Base-by-base conservation (phyloP, 2,113 vertebrate genomes). In the Vicugna pacos region DNA sequence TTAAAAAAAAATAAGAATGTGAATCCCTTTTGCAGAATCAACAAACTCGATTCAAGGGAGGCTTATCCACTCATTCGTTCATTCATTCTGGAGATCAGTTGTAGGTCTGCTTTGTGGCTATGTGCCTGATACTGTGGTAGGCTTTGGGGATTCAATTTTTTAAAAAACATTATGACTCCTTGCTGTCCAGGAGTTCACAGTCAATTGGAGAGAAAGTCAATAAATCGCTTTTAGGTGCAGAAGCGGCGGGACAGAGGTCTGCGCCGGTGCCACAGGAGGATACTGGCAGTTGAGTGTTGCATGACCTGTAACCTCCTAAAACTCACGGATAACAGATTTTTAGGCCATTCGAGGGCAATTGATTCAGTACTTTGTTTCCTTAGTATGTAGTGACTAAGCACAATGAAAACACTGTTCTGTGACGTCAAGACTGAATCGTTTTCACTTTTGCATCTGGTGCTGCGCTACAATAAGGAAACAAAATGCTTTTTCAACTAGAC, bases 371-470 rank as follows among this genome's bases (percentile, higher is more conserved):
- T 80, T 91, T 90, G 15, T 70, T 14, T 91, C 52, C 17, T 82
- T 91, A 79, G 30, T 65, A 13, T 38, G 46, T 69, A 82, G 28
- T 80, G 38, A 83, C 24, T 48, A 80, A 89, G 30, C 9, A 24
- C 26, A 70, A 42, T 56, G n/a, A 82, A 90, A 70, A 50, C 56
- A 38, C 15, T 79, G 3, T 84, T 60, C 65, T 70, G 22, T 46
- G 17, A 76, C 93, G 12, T 76, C 46, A 92, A 90, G 9, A 69
- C 48, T 79, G 19, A 86, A 28, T 32, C 84, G 22, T 75, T 83
- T 60, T 20, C 3, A 26, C 3, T 2, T 86, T 91, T 82, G 7
- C 16, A 14, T 62, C 19, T 89, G 22, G 6, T 76, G 30, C 48
- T 64, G 24, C 67, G 83, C 58, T 54, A 32, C 15, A 14, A 17